Conservation (phyloP, 2,888 invertebrate species). For the Platerodrilus igneus region DNA sequence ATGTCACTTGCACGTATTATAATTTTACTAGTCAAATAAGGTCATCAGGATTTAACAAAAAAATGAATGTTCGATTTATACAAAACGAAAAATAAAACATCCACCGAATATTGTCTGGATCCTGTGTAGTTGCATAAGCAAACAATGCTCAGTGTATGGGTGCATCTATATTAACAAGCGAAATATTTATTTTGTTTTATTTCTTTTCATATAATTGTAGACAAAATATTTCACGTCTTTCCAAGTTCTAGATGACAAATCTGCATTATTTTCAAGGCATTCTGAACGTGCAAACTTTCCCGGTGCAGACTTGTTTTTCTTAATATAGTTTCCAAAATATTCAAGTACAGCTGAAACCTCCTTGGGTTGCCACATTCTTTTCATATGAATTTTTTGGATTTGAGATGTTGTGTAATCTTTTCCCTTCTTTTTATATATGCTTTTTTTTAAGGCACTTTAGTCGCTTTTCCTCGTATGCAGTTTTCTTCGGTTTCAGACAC, state of each 20-base stretch:
- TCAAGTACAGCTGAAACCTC: neutral
- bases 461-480: conserved; percentile 4
- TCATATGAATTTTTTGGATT: neutral
- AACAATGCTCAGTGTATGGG: too few relatives aligned
- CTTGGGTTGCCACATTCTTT: neutral
- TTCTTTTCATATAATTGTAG: neutral
- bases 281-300: neutral
- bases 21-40: too few relatives aligned
- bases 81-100: too few relatives aligned
- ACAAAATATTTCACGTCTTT: conserved; percentile 2
- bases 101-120: too few relatives aligned
- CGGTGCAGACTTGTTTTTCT: neutral
- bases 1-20: too few relatives aligned
- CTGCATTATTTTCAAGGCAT: neutral
- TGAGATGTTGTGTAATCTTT: neutral
- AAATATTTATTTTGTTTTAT: neutral
- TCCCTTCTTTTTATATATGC: neutral
- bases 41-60: too few relatives aligned
- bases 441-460: neutral
- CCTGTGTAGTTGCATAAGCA: too few relatives aligned
- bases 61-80: too few relatives aligned
- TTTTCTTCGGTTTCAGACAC: conserved; percentile 6
- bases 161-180: too few relatives aligned
- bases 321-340: conserved; percentile 1
- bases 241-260: neutral